Evolutionary conservation across 1,140 invertebrate genomes (phyloP).

Genomic region (Pseudomyrmex pallidus): DNA sequence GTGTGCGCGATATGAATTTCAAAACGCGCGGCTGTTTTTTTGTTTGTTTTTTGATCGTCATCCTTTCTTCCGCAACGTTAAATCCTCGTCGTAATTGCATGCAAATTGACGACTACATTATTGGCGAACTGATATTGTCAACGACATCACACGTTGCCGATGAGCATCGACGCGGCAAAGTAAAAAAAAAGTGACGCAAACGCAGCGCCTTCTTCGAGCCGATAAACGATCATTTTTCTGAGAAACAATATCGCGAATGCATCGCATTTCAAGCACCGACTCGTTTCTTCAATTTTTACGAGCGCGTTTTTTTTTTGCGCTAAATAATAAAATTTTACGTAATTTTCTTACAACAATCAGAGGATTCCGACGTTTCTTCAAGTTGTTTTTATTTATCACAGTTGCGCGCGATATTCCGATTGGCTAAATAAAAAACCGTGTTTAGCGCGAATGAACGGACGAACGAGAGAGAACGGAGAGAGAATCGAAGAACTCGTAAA

Average conservation of each 20-base stretch:
- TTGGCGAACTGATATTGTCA: not conserved
- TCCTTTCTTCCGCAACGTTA: not conserved
- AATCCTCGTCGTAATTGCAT: not conserved
- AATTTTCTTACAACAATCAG: not conserved
- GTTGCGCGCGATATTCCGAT: not conserved
- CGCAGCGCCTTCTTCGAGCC: not conserved
- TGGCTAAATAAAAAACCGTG: too few relatives aligned
- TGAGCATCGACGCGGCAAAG: not conserved
- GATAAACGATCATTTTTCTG: not conserved
- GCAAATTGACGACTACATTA: not conserved
- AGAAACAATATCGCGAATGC: not conserved
- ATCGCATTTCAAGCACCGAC: not conserved
- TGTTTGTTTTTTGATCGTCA: not conserved
- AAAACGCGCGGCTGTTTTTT: not conserved
- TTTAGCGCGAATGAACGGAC: not conserved
- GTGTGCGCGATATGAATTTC: constrained; percentile 29
- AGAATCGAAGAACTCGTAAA: constrained; percentile 9
- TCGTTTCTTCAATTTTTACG: not conserved
- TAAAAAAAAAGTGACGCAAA: constrained; percentile 13
- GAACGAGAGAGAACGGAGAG: not conserved
- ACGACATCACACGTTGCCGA: not conserved
- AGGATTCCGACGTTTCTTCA: not conserved
- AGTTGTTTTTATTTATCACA: not conserved
- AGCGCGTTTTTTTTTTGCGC: not conserved
- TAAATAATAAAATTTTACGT: constrained; percentile 7